A percentile compares a stretch with the other conserved stretches of the same genome.
These are phyloP conservation scores for Corythaeola cristata DNA, from an alignment of 2,113 vertebrate species.

Conservation along the genomic window DNA sequence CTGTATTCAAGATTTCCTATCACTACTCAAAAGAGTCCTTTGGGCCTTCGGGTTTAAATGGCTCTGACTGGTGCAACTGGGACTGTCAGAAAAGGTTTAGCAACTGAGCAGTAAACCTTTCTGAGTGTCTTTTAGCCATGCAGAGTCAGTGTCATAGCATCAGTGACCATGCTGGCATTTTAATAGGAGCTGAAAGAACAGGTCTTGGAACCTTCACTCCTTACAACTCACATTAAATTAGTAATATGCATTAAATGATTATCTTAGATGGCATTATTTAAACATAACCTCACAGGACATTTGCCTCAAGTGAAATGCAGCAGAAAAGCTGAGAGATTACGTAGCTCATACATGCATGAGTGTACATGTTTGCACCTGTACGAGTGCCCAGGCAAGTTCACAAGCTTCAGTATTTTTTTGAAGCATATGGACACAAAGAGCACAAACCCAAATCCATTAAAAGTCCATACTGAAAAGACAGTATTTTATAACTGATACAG, in stretches of 20 bases:
- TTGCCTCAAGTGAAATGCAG: background rate
- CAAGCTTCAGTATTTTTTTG: background rate
- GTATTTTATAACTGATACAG: background rate
- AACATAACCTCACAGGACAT: slow-evolving; percentile 18
- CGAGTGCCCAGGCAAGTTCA: background rate
- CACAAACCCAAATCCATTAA: background rate
- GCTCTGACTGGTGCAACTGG: background rate
- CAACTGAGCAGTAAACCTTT: background rate
- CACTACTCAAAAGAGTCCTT: background rate
- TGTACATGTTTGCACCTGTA: background rate
- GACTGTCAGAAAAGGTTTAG: slow-evolving; percentile 9
- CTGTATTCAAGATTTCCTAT: background rate
- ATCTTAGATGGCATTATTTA: slow-evolving; percentile 31
- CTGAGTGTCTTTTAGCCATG: background rate
- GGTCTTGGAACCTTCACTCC: slow-evolving; percentile 26
- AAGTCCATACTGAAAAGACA: background rate
- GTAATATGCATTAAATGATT: background rate
- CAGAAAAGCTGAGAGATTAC: background rate
- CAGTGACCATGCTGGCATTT: background rate
- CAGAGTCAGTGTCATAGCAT: background rate
- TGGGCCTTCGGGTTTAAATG: background rate
- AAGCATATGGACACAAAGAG: background rate
- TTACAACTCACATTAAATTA: slow-evolving; percentile 17
- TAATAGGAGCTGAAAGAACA: slow-evolving; percentile 18
- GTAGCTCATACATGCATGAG: background rate